Percentiles rank a stretch among this genome's conserved stretches.
These are phyloP conservation scores for Chalcis sispes DNA, from an alignment of 2,888 invertebrate genomes.

Conservation along the genomic window DNA sequence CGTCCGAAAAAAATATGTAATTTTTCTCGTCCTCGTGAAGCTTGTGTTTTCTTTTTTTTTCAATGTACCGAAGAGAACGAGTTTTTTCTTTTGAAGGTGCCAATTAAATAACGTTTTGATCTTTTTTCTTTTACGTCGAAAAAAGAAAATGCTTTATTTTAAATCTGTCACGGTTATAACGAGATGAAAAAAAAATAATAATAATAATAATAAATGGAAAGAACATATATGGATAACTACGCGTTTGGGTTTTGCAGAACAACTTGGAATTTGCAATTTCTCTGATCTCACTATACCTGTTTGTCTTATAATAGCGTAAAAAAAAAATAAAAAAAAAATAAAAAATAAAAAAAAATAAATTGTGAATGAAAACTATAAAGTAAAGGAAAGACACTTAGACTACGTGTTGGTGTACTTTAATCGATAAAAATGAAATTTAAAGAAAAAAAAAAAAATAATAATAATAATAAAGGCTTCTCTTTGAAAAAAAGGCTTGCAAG, in stretches of 20 bases:
- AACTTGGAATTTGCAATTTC: conserved; percentile 70
- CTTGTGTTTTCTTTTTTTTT: conserved; percentile 25
- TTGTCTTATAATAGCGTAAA: conserved; percentile 54
- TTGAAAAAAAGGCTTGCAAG: conserved; percentile 50
- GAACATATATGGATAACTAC: conserved; percentile 15
- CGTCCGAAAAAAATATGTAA: conserved; percentile 45
- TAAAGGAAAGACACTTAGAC: conserved; percentile 43
- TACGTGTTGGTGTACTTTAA: conserved; percentile 54
- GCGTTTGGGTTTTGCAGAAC: conserved; percentile 50
- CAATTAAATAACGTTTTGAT: conserved; percentile 25
- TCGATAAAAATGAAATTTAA: conserved; percentile 24
- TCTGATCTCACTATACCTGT: conserved; percentile 72
- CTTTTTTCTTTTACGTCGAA: conserved; percentile 8
- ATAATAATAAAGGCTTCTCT: conserved; percentile 50
- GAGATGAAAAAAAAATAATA: not conserved
- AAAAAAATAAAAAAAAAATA: conserved; percentile 18
- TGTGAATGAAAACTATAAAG: conserved; percentile 45
- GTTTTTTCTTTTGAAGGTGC: conserved; percentile 44
- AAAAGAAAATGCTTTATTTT: conserved; percentile 20
- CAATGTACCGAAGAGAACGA: conserved; percentile 16
- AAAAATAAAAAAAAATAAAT: conserved; percentile 3
- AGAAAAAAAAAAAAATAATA: conserved; percentile 20
- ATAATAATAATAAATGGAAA: not conserved
- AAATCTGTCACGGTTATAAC: conserved; percentile 18
- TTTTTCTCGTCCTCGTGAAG: conserved; percentile 35